Conservation (phyloP, 2,888 invertebrate species). For the Doris montereyensis region DNA sequence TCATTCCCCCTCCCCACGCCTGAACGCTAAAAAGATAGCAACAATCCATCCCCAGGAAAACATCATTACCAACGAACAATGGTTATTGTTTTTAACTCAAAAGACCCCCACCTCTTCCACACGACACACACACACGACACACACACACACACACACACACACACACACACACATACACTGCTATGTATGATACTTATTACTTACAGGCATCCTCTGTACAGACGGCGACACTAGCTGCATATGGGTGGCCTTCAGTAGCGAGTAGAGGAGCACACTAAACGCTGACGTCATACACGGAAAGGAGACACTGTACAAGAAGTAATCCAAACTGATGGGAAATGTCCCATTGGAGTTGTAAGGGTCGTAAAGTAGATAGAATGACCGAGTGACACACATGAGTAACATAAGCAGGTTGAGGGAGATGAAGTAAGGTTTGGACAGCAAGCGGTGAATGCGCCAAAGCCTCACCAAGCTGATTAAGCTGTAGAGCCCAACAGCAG, state of each 20-base stretch:
- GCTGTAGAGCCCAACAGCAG: slow-evolving; percentile 86
- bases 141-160: too few relatives aligned
- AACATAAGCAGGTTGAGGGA: slow-evolving; percentile 86
- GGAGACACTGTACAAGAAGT: slow-evolving; percentile 87
- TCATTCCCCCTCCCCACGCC: too few relatives aligned
- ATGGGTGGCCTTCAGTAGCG: slow-evolving; percentile 85
- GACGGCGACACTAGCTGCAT: slow-evolving; percentile 71
- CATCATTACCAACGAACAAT: too few relatives aligned
- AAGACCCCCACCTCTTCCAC: too few relatives aligned
- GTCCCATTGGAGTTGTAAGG: slow-evolving; percentile 90
- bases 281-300: slow-evolving; percentile 91
- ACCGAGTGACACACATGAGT: slow-evolving; percentile 82
- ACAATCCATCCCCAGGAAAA: too few relatives aligned
- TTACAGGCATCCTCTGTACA: slow-evolving; percentile 79
- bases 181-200: too few relatives aligned
- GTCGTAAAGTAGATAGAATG: slow-evolving; percentile 91
- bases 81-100: too few relatives aligned
- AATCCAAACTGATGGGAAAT: slow-evolving; percentile 83
- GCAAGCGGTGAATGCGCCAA: slow-evolving; percentile 88
- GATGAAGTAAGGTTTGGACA: slow-evolving; percentile 90
- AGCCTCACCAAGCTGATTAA: slow-evolving; percentile 89
- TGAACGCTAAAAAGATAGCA: too few relatives aligned
- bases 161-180: too few relatives aligned
- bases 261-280: slow-evolving; percentile 89
- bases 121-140: too few relatives aligned